Evolutionary conservation across 1,140 invertebrate genomes (phyloP), one percentile per base, ranked within the genome.

Genomic region (Apis cerana): DNA sequence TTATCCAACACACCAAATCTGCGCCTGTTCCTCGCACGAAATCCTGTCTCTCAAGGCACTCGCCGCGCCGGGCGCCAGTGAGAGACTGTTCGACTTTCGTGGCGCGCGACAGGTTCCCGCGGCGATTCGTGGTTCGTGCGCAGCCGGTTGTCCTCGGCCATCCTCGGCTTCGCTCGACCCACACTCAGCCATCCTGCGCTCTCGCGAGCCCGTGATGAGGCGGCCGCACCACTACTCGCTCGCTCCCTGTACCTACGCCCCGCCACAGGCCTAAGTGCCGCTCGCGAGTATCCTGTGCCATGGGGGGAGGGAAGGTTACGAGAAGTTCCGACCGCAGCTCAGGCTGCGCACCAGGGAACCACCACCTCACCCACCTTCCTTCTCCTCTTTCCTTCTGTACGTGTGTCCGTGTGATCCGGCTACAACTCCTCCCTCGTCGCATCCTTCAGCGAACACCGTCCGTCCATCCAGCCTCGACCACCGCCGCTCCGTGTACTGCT

Each of bases 41-140:
- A 84, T 56, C 61, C 67, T 54, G 76, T 77, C 83, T 83, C 85
- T 84, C 87, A 85, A 62, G 59, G 80, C 80, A 92, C 86, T 84
- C 85, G 75, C 86, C 90, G 88, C 91, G 86, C 86, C 80, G 83
- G 79, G 86, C 88, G 91, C 89, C 85, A 87, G 88, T 82, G 84
- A 89, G 80, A 90, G 87, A 92, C 90, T 91, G 89, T 71, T 84
- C 76, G 77, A 82, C 78, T 87, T 82, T 65, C 61, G 84, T 79
- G 83, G 85, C 84, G 88, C 87, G 87, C 86, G 86, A 83, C 81
- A 88, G 88, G 79, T 88, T 88, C 83, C 85, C 87, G 85, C 85
- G 85, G 82, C 33, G 86, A 70, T 58, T 69, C 86, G 72, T 50
- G 76, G 75, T 27, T 83, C 89, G 84, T 79, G 54, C 68, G 62